Conservation (phyloP, 2,888 invertebrate species). For the Heliconius sara region DNA sequence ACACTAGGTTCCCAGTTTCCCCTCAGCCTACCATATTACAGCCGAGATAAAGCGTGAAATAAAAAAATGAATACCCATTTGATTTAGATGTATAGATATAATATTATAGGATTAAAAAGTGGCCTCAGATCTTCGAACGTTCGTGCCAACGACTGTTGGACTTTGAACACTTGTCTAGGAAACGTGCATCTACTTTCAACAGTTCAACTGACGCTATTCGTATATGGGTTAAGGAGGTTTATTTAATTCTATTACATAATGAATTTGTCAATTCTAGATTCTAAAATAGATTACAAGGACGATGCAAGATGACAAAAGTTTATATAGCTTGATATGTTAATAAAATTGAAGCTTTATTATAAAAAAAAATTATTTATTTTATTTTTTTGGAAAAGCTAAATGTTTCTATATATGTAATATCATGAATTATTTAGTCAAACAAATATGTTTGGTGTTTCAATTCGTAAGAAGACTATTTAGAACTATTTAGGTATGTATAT, state of each 20-base stretch:
- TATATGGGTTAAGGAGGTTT: conserved; percentile 49
- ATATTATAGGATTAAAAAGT: conserved; percentile 17
- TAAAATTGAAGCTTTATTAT: not conserved
- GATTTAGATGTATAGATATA: not conserved
- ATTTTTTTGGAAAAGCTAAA: not conserved
- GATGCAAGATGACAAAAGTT: too few relatives aligned
- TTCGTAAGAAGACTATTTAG: not conserved
- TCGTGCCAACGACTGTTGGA: conserved; percentile 50
- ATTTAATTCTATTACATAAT: conserved; percentile 41
- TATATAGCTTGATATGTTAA: not conserved
- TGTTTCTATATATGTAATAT: not conserved
- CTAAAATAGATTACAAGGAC: conserved; percentile 11
- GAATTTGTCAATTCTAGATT: conserved; percentile 18
- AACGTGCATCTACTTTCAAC: conserved; percentile 50
- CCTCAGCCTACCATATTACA: too few relatives aligned
- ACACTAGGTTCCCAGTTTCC: too few relatives aligned
- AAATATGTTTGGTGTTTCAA: not conserved
- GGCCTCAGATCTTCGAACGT: conserved; percentile 46
- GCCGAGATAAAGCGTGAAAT: too few relatives aligned
- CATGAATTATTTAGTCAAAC: not conserved
- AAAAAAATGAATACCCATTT: not conserved
- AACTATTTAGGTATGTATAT: not conserved
- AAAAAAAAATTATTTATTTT: not conserved
- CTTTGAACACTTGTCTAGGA: conserved; percentile 57
- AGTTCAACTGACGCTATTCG: conserved; percentile 34